Evolutionary conservation across 2,113 vertebrate species (phyloP).

Genomic region (Hippoglossus stenolepis): DNA sequence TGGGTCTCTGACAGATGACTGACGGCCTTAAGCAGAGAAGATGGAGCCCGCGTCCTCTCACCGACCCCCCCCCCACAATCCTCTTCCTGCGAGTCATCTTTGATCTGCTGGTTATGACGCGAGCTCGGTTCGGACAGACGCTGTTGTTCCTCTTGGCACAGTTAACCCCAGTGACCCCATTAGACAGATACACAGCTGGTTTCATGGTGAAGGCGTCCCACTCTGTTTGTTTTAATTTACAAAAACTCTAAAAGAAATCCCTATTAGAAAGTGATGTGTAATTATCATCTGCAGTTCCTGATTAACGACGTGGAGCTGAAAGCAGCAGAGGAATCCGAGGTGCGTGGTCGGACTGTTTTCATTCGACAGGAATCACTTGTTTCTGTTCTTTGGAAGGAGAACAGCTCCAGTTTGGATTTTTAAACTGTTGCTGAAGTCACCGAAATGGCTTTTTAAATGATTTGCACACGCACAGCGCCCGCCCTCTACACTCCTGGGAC

Average conservation of each 20-base stretch:
- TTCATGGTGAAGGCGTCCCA: too few relatives aligned
- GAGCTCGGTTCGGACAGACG: conserved; percentile 19
- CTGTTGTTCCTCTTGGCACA: not conserved
- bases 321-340: too few relatives aligned
- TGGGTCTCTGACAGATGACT: conserved; percentile 55
- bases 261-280: not conserved
- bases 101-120: conserved; percentile 45
- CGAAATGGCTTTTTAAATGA: not conserved
- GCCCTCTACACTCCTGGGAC: not conserved
- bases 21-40: conserved; percentile 51
- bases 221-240: not conserved
- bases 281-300: too few relatives aligned
- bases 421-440: not conserved
- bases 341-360: too few relatives aligned
- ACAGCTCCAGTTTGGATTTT: not conserved
- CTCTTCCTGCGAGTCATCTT: conserved; percentile 40
- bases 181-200: too few relatives aligned
- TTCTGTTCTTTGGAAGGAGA: not conserved
- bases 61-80: not conserved
- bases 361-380: too few relatives aligned
- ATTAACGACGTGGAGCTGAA: too few relatives aligned
- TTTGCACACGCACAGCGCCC: conserved; percentile 9
- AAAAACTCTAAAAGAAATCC: not conserved
- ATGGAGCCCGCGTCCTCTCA: conserved; percentile 14
- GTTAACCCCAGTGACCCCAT: conserved; percentile 55